A percentile compares a stretch with the other conserved stretches of the same genome.
Evolutionary conservation across 2,888 invertebrate species (phyloP).

Genomic region (Mimas tiliae): DNA sequence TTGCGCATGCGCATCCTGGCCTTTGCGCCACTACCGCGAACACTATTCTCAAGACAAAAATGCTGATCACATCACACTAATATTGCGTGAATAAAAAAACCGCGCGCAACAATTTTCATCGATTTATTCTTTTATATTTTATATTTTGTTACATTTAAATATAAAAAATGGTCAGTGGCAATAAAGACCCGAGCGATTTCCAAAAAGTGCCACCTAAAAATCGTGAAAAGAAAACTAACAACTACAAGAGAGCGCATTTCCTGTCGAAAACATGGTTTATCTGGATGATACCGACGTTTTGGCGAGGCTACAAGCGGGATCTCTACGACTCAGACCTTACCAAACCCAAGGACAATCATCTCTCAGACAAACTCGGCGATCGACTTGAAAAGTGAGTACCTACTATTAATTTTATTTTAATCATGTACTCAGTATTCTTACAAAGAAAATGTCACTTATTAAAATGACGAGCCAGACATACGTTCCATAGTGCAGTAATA

Average conservation of each 20-base stretch:
- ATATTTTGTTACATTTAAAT: constrained; percentile 32
- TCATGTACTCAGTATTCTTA: background rate
- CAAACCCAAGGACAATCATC: constrained; percentile 87
- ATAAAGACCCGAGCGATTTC: constrained; percentile 70
- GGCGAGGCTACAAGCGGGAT: constrained; percentile 86
- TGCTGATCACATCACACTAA: constrained; percentile 57
- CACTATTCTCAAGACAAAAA: constrained; percentile 46
- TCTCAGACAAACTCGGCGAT: constrained; percentile 86
- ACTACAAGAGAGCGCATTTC: constrained; percentile 72
- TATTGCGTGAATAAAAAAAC: constrained; percentile 41
- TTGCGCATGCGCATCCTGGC: constrained; percentile 63
- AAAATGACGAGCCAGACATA: background rate
- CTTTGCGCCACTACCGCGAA: constrained; percentile 54
- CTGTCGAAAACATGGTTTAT: constrained; percentile 77
- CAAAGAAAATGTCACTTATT: background rate
- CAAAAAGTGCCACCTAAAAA: constrained; percentile 76
- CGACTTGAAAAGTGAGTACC: constrained; percentile 84
- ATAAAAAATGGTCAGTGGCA: constrained; percentile 79
- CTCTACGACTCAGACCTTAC: constrained; percentile 89
- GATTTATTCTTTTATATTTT: constrained; percentile 31
- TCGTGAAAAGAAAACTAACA: constrained; percentile 78
- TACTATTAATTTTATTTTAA: constrained; percentile 28
- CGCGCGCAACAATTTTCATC: constrained; percentile 42
- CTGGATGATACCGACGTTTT: constrained; percentile 84
- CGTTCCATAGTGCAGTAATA: background rate